Base-by-base conservation (phyloP, 2,113 vertebrate species). In the Chamaea fasciata region DNA sequence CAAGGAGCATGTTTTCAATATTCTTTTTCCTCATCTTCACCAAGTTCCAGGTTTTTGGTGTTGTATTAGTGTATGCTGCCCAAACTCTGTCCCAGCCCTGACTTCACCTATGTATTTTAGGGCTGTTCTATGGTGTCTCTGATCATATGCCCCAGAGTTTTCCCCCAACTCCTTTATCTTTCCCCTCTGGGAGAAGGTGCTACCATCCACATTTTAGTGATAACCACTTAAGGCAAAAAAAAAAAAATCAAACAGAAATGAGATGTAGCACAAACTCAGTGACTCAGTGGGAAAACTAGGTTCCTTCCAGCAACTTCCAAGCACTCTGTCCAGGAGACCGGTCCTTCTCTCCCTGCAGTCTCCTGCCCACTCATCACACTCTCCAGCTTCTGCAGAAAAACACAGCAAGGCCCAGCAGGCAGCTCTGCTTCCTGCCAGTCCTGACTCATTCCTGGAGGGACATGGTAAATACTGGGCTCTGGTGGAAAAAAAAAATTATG, bases 381-480 rank as follows among this genome's bases (percentile, higher is more conserved):
- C 91, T 94, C 81, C 87, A 50, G 81, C 89, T 97, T 92, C 94
- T 87, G 13, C 87, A 94, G 93, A 86, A 94, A 95, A 97, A 94
- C 91, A 90, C 70, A 92, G 89, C 2, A 23, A 52, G 82, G 59
- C 78, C 90, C 35, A 8, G 71, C 81, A 95, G 87, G 92, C 92
- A 96, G 78, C 84, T 89, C 69, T 79, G 95, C 94, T 96, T 97
- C 96, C 95, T 95, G 94, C 87, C 75, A 69, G 89, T 89, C 95
- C 94, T 97, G 95, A 95, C 94, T 97, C 95, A 97, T 87, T 96
- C 81, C 92, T 94, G 92, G 82, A 89, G 87, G 94, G 89, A 95
- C 13, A 3, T 50, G 90, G 89, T 90, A 91, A 89, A 95, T 97
- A 76, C 93, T 74, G 95, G 89, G 75, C 78, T 91, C 78, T 6